Evolutionary conservation across 2,797 vertebrate genomes (phyloP).

Genomic region (Percopsis omiscomaycus): DNA sequence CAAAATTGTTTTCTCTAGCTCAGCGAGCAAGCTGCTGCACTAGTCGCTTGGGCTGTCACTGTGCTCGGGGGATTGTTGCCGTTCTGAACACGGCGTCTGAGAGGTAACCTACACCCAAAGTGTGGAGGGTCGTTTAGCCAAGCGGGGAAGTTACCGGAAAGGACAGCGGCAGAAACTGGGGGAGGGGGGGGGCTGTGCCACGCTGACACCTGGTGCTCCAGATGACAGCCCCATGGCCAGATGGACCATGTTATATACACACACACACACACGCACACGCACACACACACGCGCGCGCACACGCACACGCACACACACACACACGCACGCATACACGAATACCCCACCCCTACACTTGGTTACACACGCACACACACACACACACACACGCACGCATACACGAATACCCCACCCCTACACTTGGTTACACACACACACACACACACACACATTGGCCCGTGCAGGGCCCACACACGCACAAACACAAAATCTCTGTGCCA

Average conservation of each 20-base stretch:
- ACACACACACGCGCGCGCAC: constrained; percentile 10
- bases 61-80: no score
- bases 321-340: constrained; percentile 47
- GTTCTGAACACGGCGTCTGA: no score
- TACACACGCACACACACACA: constrained; percentile 2
- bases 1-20: no score
- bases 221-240: constrained; percentile 78
- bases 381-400: constrained; percentile 13
- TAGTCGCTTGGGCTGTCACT: no score
- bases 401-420: constrained; percentile 22
- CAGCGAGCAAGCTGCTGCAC: no score
- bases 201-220: constrained; percentile 82
- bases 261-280: constrained; percentile 47
- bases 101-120: no score
- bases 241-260: constrained; percentile 74
- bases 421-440: not conserved
- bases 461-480: constrained; percentile 24
- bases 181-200: constrained; percentile 43
- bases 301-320: constrained; percentile 47
- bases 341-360: constrained; percentile 25
- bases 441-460: not conserved
- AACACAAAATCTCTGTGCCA: no score
- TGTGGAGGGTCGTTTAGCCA: constrained; percentile 23
- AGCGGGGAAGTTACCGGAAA: constrained; percentile 39
- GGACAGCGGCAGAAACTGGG: constrained; percentile 27